phyloP scores from a whole-genome alignment of 2,888 invertebrate species.

The Ptychoptera contaminata region DNA sequence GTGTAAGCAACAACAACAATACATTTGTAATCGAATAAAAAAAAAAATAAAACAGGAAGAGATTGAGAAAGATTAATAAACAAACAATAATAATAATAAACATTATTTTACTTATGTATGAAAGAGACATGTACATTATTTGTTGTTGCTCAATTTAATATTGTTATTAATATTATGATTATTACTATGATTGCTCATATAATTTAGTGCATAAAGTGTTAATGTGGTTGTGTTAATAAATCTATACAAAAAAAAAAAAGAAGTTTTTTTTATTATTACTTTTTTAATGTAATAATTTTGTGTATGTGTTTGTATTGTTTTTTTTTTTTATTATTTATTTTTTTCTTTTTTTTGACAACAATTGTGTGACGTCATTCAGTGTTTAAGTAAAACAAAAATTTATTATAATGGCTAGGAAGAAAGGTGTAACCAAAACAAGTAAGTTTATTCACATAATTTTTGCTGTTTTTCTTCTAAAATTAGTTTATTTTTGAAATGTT shows the following conservation, averaged over 20 bases:
- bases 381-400: not conserved
- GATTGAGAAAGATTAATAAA: too few species aligned
- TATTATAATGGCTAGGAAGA: slow-evolving; percentile 9
- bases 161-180: not conserved
- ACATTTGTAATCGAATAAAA: too few species aligned
- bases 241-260: not conserved
- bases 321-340: not conserved
- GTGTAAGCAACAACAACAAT: too few species aligned
- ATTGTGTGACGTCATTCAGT: not conserved
- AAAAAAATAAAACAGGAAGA: too few species aligned
- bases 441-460: slow-evolving; percentile 4
- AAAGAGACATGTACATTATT: not conserved
- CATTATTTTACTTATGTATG: too few species aligned
- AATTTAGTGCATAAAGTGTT: not conserved
- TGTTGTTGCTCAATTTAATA: slow-evolving; percentile 1
- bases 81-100: too few species aligned
- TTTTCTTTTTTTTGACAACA: not conserved
- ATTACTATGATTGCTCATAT: too few species aligned
- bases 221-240: not conserved
- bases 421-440: slow-evolving; percentile 11
- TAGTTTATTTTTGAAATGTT: too few species aligned
- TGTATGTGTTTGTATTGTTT: not conserved
- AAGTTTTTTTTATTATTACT: too few species aligned
- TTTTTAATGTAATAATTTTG: too few species aligned
- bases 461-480: too few species aligned